A percentile compares a stretch with the other conserved stretches of the same genome.
Evolutionary conservation across 1,140 invertebrate species (phyloP).

Genomic region (Rhagoletis pomonella): DNA sequence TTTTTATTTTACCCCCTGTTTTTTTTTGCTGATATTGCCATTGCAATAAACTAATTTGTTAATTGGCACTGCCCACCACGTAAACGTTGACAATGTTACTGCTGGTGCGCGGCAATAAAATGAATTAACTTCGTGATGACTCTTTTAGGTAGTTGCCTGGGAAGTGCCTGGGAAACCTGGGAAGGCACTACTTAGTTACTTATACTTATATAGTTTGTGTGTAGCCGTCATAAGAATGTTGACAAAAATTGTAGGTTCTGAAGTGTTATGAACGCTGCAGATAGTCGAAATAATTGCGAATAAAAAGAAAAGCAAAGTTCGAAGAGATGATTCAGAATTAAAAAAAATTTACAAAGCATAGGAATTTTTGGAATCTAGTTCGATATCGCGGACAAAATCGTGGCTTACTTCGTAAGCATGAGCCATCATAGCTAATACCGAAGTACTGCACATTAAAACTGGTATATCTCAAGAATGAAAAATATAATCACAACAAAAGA

Average conservation of each 20-base stretch:
- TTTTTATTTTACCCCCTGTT: neutral
- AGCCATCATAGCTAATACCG: too few species aligned
- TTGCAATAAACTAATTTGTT: constrained; percentile 51
- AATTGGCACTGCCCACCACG: constrained; percentile 46
- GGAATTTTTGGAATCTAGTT: too few species aligned
- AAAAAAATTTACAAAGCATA: too few species aligned
- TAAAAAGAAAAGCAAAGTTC: too few species aligned
- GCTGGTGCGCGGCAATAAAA: constrained; percentile 23
- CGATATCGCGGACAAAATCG: too few species aligned
- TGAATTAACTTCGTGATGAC: constrained; percentile 45
- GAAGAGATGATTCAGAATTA: too few species aligned
- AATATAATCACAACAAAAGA: too few species aligned
- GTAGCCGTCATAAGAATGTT: neutral
- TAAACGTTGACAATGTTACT: constrained; percentile 42
- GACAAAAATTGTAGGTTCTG: neutral
- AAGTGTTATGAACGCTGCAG: neutral
- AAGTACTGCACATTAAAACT: too few species aligned
- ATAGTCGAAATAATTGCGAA: neutral
- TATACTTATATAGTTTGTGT: neutral
- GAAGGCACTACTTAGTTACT: neutral
- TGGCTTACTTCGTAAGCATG: too few species aligned
- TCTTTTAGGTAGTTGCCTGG: neutral
- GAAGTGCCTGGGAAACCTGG: neutral
- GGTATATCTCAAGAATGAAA: too few species aligned
- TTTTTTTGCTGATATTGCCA: neutral